Conservation (phyloP, 2,888 invertebrate species). For the Archaeoteleia sp. region DNA sequence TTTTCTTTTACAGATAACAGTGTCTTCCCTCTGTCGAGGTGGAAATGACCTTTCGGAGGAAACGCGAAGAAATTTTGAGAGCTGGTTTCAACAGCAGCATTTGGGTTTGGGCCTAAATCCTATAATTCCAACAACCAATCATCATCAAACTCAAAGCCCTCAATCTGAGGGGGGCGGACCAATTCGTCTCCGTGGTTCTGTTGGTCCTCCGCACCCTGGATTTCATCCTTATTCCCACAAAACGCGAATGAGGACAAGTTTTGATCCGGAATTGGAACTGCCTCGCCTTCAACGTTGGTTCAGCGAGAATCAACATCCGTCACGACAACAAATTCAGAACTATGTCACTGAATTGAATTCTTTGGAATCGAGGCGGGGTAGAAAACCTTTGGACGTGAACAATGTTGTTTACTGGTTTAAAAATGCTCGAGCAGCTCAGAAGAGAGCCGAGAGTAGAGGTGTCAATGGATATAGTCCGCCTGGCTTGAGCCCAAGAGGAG, state of each 20-base stretch:
- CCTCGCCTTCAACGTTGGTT: conserved; percentile 98
- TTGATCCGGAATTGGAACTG: conserved; percentile 96
- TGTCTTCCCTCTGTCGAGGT: conserved; percentile 89
- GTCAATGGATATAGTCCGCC: conserved; percentile 74
- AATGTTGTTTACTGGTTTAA: conserved; percentile 99
- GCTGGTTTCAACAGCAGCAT: conserved; percentile 80
- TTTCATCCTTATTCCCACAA: conserved; percentile 82
- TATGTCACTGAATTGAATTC: conserved; percentile 96
- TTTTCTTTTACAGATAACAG: conserved; percentile 80
- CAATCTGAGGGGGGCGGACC: conserved; percentile 74
- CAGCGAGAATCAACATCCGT: conserved; percentile 97
- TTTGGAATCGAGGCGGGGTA: conserved; percentile 91
- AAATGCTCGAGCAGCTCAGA: conserved; percentile 96
- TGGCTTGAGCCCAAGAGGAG: conserved; percentile 72
- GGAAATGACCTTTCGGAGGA: conserved; percentile 89
- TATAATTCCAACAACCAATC: conserved; percentile 65
- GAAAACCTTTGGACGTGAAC: conserved; percentile 95
- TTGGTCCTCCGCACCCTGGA: conserved; percentile 81
- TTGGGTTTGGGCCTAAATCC: conserved; percentile 68
- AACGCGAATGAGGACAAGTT: conserved; percentile 96
- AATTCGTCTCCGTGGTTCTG: conserved; percentile 74
- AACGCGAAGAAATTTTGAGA: conserved; percentile 90
- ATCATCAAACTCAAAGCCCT: conserved; percentile 68
- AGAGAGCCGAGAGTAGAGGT: conserved; percentile 84
- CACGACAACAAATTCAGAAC: conserved; percentile 95